Evolutionary conservation across 2,888 invertebrate species (phyloP).

Genomic region (Hyles lineata): DNA sequence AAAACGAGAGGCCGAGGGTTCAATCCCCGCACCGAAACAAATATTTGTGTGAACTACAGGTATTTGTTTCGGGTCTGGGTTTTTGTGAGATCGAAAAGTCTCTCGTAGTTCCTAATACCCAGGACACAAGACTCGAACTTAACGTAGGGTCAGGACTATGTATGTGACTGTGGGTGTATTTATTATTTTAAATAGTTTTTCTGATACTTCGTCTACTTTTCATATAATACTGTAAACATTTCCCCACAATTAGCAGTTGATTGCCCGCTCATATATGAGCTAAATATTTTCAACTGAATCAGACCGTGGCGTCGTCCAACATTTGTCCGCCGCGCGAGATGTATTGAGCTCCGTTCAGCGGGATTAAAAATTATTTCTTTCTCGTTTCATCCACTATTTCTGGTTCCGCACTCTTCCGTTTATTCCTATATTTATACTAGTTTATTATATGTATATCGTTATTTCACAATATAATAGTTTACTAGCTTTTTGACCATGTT

Average conservation of each 20-base stretch:
- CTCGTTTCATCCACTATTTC: conserved; percentile 33
- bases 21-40: too few species aligned
- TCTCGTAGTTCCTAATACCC: too few species aligned
- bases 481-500: too few species aligned
- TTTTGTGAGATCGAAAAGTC: too few species aligned
- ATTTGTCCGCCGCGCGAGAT: conserved; percentile 45
- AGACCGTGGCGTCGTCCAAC: conserved; percentile 34
- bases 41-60: too few species aligned
- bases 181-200: too few species aligned
- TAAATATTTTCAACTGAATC: conserved; percentile 37
- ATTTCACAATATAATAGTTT: not conserved
- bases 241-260: not conserved
- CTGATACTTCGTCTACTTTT: too few species aligned
- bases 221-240: not conserved
- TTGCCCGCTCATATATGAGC: conserved; percentile 13
- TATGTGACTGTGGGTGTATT: too few species aligned
- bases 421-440: not conserved
- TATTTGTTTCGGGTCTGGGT: too few species aligned
- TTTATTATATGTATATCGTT: not conserved
- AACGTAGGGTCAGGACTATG: too few species aligned
- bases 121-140: too few species aligned
- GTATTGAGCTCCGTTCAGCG: conserved; percentile 47
- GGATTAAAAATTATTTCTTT: conserved; percentile 55
- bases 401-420: not conserved
- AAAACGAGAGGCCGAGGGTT: too few species aligned